These are phyloP conservation scores for Anas bernieri DNA, from an alignment of 2,797 vertebrate genomes.

Conservation along the genomic window DNA sequence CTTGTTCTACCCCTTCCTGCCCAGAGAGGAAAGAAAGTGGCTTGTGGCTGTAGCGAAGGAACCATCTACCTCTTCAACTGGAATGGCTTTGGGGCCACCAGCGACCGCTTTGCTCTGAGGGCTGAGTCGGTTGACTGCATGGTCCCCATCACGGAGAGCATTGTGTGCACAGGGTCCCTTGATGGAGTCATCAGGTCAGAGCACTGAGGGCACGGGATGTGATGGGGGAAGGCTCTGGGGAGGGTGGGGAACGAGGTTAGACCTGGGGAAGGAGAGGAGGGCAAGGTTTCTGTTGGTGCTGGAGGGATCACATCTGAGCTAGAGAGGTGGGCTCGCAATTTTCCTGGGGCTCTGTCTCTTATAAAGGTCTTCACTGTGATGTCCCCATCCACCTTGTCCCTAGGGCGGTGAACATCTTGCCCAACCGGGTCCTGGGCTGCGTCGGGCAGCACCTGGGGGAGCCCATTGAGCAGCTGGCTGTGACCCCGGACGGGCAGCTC, in stretches of 20 bases:
- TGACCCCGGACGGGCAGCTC: slow-evolving; percentile 80
- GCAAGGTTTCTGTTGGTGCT: no score
- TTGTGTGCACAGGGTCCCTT: slow-evolving; percentile 89
- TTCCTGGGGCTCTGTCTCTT: not conserved
- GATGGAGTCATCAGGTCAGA: slow-evolving; percentile 93
- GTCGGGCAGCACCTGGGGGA: slow-evolving; percentile 92
- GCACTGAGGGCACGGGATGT: accelerated
- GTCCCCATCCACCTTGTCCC: not conserved
- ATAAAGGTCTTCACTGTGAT: not conserved
- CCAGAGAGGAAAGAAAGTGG: slow-evolving; percentile 89
- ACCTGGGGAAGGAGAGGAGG: not conserved
- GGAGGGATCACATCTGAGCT: not conserved
- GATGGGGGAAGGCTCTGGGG: no score
- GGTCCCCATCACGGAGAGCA: slow-evolving; percentile 86
- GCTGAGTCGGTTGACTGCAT: slow-evolving; percentile 93
- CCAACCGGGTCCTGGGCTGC: slow-evolving; percentile 91
- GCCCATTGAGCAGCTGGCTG: slow-evolving; percentile 88
- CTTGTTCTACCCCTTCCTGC: not conserved
- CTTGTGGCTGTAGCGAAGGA: slow-evolving; percentile 92
- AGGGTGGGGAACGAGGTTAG: accelerated
- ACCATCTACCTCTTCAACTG: slow-evolving; percentile 98
- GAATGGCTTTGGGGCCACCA: slow-evolving; percentile 94
- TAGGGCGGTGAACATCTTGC: slow-evolving; percentile 90
- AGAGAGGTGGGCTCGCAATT: accelerated
- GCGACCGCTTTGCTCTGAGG: slow-evolving; percentile 91